Conservation (phyloP, 1,140 invertebrate genomes). For the Drosophila bipectinata region DNA sequence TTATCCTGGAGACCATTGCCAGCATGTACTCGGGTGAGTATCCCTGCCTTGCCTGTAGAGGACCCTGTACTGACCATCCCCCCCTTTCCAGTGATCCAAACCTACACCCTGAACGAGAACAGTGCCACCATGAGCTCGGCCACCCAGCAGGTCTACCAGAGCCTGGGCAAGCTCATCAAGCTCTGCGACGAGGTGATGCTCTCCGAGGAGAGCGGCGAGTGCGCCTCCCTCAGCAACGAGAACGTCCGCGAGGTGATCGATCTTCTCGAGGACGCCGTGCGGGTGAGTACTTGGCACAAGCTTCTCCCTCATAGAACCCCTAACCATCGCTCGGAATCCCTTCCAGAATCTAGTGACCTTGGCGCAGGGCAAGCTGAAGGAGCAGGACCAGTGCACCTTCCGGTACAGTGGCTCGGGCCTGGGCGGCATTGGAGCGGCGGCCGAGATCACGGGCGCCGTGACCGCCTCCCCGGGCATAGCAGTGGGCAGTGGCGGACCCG, state of each 20-base stretch:
- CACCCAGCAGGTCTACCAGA: conserved; percentile 93
- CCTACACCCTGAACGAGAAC: conserved; percentile 89
- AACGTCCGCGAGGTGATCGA: conserved; percentile 92
- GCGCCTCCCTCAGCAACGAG: conserved; percentile 87
- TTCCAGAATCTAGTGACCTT: conserved; percentile 87
- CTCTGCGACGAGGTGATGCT: conserved; percentile 95
- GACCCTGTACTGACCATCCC: too few species aligned
- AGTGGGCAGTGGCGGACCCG: conserved; percentile 8
- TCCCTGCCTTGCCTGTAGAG: too few species aligned
- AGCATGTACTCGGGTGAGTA: conserved; percentile 93
- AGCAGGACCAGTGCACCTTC: conserved; percentile 84
- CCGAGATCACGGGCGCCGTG: conserved; percentile 68
- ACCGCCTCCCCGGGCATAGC: conserved; percentile 28
- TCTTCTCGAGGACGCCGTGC: conserved; percentile 91
- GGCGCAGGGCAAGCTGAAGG: conserved; percentile 88
- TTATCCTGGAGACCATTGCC: conserved; percentile 95
- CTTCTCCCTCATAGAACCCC: too few species aligned
- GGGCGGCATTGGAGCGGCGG: conserved; percentile 67
- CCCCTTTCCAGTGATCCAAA: conserved; percentile 84
- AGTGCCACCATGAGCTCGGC: conserved; percentile 88
- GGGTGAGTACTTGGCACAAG: conserved; percentile 84
- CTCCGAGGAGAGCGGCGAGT: conserved; percentile 85
- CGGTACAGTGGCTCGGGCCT: conserved; percentile 55
- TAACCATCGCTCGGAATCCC: background rate
- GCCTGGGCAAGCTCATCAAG: conserved; percentile 93